These are phyloP conservation scores for Poecilia latipinna DNA, from an alignment of 2,113 vertebrate species.

Conservation along the genomic window DNA sequence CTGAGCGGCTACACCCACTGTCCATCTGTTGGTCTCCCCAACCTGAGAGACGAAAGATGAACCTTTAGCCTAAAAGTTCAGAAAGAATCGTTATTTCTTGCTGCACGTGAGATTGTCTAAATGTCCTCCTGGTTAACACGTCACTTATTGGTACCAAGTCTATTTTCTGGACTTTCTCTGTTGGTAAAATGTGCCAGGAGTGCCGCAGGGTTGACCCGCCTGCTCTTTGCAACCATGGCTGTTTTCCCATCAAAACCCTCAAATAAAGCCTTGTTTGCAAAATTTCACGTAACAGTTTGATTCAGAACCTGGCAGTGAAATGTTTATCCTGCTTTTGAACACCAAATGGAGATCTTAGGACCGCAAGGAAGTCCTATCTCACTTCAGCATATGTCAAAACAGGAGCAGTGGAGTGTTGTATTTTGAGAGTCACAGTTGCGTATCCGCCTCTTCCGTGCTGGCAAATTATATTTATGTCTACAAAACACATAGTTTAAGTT, in stretches of 20 bases:
- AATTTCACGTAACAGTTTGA: too few relatives aligned
- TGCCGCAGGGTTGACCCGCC: too few relatives aligned
- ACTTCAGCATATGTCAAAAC: not conserved
- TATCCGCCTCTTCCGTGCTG: too few relatives aligned
- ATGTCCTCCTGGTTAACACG: not conserved
- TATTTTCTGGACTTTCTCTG: not conserved
- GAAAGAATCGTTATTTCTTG: too few relatives aligned
- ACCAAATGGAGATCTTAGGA: not conserved
- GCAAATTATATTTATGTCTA: too few relatives aligned
- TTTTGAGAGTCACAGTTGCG: too few relatives aligned
- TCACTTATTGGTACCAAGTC: not conserved
- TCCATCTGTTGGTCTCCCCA: conserved; percentile 50
- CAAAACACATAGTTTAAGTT: too few relatives aligned
- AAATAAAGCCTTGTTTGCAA: too few relatives aligned
- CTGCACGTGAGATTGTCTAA: too few relatives aligned
- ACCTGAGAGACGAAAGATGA: conserved; percentile 29
- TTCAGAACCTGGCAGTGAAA: not conserved
- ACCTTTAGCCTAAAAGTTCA: not conserved
- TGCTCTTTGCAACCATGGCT: too few relatives aligned
- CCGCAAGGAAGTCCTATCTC: too few relatives aligned
- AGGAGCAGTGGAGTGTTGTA: not conserved
- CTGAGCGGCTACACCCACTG: conserved; percentile 39
- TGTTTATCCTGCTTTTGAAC: not conserved
- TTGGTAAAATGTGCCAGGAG: not conserved
- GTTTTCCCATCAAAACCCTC: too few relatives aligned